Evolutionary conservation across 1,140 invertebrate species (phyloP).

Genomic region (Drosophila pachea): DNA sequence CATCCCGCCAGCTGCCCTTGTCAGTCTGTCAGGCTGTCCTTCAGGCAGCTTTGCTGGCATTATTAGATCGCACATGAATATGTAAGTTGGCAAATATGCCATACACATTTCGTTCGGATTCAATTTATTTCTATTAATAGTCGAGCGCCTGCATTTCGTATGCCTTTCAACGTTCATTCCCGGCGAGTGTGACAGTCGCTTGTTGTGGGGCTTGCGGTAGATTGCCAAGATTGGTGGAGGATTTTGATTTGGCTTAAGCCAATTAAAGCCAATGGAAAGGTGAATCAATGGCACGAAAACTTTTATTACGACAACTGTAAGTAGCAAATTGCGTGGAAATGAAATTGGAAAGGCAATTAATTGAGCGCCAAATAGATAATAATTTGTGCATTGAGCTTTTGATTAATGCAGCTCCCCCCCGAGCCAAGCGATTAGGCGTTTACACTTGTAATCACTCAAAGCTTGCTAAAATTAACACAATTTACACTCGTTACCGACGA

Average conservation of each 20-base stretch:
- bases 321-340: slow-evolving; percentile 25
- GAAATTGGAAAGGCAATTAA: background rate
- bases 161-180: slow-evolving; percentile 55
- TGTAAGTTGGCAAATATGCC: slow-evolving; percentile 65
- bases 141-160: slow-evolving; percentile 50
- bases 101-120: slow-evolving; percentile 38
- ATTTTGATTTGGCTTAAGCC: slow-evolving; percentile 10
- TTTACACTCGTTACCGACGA: slow-evolving; percentile 40
- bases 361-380: slow-evolving; percentile 20
- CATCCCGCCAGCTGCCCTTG: background rate
- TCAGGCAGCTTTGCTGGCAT: slow-evolving; percentile 40
- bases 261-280: slow-evolving; percentile 48
- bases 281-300: slow-evolving; percentile 44
- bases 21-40: slow-evolving; percentile 7
- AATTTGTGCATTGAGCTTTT: slow-evolving; percentile 27
- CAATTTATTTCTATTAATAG: slow-evolving; percentile 74
- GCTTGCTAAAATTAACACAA: slow-evolving; percentile 27
- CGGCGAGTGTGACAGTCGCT: slow-evolving; percentile 38
- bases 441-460: slow-evolving; percentile 44
- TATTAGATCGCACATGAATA: slow-evolving; percentile 73
- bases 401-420: slow-evolving; percentile 28
- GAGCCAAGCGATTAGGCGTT: background rate
- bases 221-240: background rate
- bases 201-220: background rate
- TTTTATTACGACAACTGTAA: slow-evolving; percentile 27